These are phyloP conservation scores for Fopius arisanus DNA, from an alignment of 1,140 invertebrate genomes.

Conservation along the genomic window DNA sequence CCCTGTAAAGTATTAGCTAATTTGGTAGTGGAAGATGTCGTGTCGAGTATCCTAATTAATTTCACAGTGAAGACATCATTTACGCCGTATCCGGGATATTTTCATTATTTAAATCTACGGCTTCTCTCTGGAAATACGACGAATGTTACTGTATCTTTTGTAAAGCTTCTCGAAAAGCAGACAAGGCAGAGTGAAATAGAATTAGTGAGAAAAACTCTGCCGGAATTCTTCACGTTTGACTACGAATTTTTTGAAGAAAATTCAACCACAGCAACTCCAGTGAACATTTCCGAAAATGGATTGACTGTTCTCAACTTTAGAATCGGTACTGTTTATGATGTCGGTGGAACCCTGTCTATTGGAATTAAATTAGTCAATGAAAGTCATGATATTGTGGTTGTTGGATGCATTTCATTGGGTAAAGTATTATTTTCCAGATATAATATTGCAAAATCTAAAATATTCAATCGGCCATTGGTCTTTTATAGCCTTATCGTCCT, in stretches of 20 bases:
- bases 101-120: slow-evolving; percentile 66
- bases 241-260: slow-evolving; percentile 71
- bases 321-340: slow-evolving; percentile 73
- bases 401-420: slow-evolving; percentile 58
- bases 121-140: slow-evolving; percentile 47
- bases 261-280: slow-evolving; percentile 67
- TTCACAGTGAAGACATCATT: slow-evolving; percentile 54
- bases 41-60: slow-evolving; percentile 42
- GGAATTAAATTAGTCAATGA: slow-evolving; percentile 70
- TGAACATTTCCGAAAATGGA: slow-evolving; percentile 71
- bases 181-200: slow-evolving; percentile 60
- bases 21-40: slow-evolving; percentile 43
- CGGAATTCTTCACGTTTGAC: slow-evolving; percentile 76
- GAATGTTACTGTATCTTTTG: slow-evolving; percentile 41
- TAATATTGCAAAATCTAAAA: no score
- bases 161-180: slow-evolving; percentile 31
- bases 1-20: slow-evolving; percentile 49
- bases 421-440: slow-evolving; percentile 31
- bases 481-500: no score
- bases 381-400: slow-evolving; percentile 46
- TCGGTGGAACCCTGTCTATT: slow-evolving; percentile 74
- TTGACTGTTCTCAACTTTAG: slow-evolving; percentile 72
- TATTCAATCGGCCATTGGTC: no score
- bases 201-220: slow-evolving; percentile 72
- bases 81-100: slow-evolving; percentile 64